Percentiles rank a stretch among this genome's conserved stretches.
Evolutionary conservation across 2,888 invertebrate species (phyloP).

Genomic region (Halictus ligatus): DNA sequence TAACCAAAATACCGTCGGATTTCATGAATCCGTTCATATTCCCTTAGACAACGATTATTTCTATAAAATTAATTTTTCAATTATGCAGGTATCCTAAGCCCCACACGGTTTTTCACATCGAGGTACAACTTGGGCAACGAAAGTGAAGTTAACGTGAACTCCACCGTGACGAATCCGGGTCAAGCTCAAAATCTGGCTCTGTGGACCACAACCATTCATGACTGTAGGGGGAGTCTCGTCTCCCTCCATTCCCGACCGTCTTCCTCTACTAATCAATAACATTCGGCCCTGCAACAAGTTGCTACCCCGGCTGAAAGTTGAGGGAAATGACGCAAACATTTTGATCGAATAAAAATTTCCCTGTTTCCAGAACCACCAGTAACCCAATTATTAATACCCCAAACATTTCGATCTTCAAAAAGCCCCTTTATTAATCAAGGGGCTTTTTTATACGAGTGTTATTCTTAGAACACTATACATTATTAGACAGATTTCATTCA

Average conservation of each 20-base stretch:
- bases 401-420: neutral
- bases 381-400: neutral
- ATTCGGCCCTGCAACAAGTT: conserved; percentile 78
- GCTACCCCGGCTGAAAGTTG: conserved; percentile 46
- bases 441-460: neutral
- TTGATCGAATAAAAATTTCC: neutral
- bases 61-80: neutral
- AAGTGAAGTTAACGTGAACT: conserved; percentile 68
- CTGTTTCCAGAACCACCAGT: neutral
- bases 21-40: neutral
- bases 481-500: too few species aligned
- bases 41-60: neutral
- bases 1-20: neutral
- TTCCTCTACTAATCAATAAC: conserved; percentile 76
- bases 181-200: conserved; percentile 78
- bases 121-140: conserved; percentile 58
- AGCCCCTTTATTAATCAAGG: neutral
- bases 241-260: conserved; percentile 59
- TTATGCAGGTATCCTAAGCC: neutral
- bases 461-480: neutral
- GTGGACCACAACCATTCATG: conserved; percentile 76
- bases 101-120: conserved; percentile 48
- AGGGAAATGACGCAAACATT: conserved; percentile 8
- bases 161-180: conserved; percentile 71
- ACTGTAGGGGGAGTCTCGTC: conserved; percentile 70